These are phyloP conservation scores for Potorous gilbertii DNA, from an alignment of 2,797 vertebrate genomes.

Conservation along the genomic window DNA sequence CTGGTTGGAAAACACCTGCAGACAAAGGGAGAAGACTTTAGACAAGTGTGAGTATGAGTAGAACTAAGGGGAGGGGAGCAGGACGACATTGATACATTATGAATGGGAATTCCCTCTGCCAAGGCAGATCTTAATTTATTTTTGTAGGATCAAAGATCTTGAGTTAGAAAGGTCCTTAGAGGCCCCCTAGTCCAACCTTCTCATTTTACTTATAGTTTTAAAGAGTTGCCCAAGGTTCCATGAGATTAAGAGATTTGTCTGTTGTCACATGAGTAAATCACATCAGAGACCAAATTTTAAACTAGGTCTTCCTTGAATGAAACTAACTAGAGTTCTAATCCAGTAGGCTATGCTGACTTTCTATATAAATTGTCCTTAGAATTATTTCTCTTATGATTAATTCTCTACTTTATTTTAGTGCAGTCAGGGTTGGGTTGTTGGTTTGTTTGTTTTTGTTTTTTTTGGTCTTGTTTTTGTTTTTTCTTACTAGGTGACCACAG, in stretches of 20 bases:
- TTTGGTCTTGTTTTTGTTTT: background rate
- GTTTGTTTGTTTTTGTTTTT: background rate
- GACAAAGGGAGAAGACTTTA: background rate
- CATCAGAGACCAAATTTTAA: background rate
- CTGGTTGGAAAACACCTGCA: background rate
- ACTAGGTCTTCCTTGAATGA: background rate
- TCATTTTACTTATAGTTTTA: background rate
- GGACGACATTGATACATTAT: background rate
- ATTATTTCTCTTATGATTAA: background rate
- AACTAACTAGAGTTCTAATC: background rate
- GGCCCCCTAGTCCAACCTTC: background rate
- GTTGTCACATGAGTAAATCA: background rate
- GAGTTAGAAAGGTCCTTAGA: background rate
- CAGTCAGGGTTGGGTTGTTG: background rate
- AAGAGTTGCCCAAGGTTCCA: background rate
- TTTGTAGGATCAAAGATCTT: background rate
- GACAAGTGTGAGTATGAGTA: background rate
- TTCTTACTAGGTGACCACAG: background rate
- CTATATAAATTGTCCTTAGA: background rate
- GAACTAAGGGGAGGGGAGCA: background rate
- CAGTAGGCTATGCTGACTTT: background rate
- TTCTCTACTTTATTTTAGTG: background rate
- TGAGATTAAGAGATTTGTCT: background rate
- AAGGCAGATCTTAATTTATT: background rate
- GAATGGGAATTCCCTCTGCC: background rate